Conservation (phyloP, 1,140 invertebrate species). For the Drosophila saltans region DNA sequence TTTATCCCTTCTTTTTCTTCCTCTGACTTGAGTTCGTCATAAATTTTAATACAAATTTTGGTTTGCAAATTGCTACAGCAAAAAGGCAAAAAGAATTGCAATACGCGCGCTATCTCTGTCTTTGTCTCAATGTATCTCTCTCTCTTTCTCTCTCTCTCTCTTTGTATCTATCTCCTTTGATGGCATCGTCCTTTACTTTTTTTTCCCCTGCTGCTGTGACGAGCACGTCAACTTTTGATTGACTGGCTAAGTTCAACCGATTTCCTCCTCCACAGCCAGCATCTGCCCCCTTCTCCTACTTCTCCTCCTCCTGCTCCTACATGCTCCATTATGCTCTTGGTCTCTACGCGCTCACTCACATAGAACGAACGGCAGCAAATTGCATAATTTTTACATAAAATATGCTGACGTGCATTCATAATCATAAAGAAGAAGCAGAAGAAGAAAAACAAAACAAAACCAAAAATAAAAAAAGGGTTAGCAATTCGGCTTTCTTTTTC, state of each 20-base stretch:
- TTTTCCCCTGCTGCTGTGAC: constrained; percentile 59
- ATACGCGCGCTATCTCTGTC: constrained; percentile 50
- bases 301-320: constrained; percentile 22
- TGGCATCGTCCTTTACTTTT: constrained; percentile 49
- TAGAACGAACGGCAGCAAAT: constrained; percentile 75
- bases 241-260: constrained; percentile 76
- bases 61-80: constrained; percentile 73
- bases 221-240: constrained; percentile 78
- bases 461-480: constrained; percentile 56
- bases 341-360: constrained; percentile 19
- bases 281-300: not conserved
- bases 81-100: constrained; percentile 49
- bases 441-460: too few relatives aligned
- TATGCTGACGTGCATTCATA: constrained; percentile 81
- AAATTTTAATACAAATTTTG: constrained; percentile 82
- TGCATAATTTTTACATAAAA: constrained; percentile 82
- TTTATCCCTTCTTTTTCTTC: constrained; percentile 24
- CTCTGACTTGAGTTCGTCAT: constrained; percentile 69
- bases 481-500: constrained; percentile 47
- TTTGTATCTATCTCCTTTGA: not conserved
- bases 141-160: constrained; percentile 9
- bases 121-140: not conserved
- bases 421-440: constrained; percentile 45
- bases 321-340: not conserved
- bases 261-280: constrained; percentile 35